phyloP scores from a whole-genome alignment of 2,888 invertebrate species.

The Acanthococcus lagerstroemiae region DNA sequence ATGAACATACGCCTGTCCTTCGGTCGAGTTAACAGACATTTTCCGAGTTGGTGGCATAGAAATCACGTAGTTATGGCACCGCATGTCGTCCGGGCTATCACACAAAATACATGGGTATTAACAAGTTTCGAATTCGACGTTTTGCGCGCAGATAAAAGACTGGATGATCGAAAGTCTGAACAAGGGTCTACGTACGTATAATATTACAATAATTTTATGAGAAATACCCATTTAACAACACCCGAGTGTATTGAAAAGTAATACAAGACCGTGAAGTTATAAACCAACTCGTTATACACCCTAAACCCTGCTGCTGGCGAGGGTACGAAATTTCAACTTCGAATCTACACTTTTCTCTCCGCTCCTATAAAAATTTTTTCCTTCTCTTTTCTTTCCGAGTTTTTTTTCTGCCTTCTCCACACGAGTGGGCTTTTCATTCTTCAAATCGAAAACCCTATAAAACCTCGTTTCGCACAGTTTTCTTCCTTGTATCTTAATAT shows the following conservation, averaged over 20 bases:
- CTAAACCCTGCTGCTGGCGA: background rate
- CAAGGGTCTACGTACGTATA: background rate
- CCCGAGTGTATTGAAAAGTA: conserved; percentile 22
- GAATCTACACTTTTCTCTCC: background rate
- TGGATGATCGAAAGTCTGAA: no score
- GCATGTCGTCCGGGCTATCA: no score
- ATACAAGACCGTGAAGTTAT: conserved; percentile 3
- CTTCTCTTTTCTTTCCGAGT: background rate
- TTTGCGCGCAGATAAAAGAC: background rate
- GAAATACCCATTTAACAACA: conserved; percentile 8
- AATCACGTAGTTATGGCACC: no score
- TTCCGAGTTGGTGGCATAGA: no score
- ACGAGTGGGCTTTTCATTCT: background rate
- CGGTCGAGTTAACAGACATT: no score
- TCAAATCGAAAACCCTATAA: conserved; percentile 1
- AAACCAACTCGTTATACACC: background rate
- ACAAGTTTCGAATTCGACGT: background rate
- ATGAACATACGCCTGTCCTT: no score
- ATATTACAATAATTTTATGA: conserved; percentile 18
- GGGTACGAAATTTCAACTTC: background rate
- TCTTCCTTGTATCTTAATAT: conserved; percentile 2
- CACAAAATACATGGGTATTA: no score
- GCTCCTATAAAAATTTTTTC: background rate
- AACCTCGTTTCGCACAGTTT: background rate
- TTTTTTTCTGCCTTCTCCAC: background rate